A percentile compares a stretch with the other conserved stretches of the same genome.
Conservation (phyloP, 2,113 vertebrate genomes). For the Blennius ocellaris region DNA sequence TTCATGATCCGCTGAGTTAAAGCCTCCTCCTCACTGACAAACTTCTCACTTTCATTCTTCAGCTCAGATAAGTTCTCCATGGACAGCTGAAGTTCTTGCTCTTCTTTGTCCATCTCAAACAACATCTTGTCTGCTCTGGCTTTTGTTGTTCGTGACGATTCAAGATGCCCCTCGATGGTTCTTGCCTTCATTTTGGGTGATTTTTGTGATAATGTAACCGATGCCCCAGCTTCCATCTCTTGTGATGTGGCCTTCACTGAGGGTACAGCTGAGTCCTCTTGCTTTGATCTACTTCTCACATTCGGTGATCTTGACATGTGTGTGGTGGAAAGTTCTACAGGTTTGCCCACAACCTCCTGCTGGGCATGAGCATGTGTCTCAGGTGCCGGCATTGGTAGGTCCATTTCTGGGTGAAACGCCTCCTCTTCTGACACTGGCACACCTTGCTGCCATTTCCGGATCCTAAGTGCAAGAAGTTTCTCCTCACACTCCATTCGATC, state of each 20-base stretch:
- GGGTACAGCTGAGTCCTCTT: constrained; percentile 4
- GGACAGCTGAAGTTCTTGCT: constrained; percentile 78
- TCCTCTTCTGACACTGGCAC: constrained; percentile 64
- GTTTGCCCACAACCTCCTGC: not conserved
- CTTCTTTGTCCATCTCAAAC: constrained; percentile 59
- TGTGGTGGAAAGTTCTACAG: not conserved
- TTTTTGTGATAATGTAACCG: constrained; percentile 8
- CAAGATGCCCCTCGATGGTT: constrained; percentile 1
- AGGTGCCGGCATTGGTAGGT: constrained; percentile 25
- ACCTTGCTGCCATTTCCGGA: constrained; percentile 79
- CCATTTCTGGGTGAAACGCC: constrained; percentile 49
- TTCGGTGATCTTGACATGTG: not conserved
- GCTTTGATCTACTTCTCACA: constrained; percentile 8
- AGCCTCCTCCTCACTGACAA: constrained; percentile 80
- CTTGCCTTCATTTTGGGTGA: constrained; percentile 6
- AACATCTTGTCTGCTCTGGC: constrained; percentile 54
- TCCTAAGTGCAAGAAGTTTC: constrained; percentile 72
- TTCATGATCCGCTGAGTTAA: constrained; percentile 81
- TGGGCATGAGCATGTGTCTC: constrained; percentile 27
- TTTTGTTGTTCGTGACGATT: not conserved
- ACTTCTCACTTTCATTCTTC: constrained; percentile 74
- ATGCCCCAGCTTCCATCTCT: not conserved
- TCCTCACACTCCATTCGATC: constrained; percentile 76
- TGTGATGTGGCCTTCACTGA: constrained; percentile 14
- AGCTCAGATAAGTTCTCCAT: constrained; percentile 80